These are phyloP conservation scores for Eulimnadia texana DNA, from an alignment of 1,140 invertebrate genomes.

Conservation along the genomic window DNA sequence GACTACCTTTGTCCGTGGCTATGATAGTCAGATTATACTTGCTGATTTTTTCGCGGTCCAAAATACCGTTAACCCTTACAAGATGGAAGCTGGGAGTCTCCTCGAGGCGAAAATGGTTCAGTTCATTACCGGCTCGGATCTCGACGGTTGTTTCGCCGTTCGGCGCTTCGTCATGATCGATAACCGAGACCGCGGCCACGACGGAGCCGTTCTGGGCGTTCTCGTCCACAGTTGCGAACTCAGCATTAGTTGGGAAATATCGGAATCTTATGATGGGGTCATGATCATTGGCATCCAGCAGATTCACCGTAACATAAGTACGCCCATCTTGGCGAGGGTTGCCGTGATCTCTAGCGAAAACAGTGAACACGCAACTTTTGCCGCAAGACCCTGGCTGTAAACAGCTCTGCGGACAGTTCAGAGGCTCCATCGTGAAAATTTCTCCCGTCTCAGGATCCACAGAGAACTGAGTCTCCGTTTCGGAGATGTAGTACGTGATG, in stretches of 20 bases:
- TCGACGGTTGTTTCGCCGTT: slow-evolving; percentile 75
- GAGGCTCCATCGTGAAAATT: slow-evolving; percentile 56
- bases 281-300: slow-evolving; percentile 88
- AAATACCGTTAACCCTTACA: slow-evolving; percentile 74
- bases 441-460: slow-evolving; percentile 77
- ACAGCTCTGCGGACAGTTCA: slow-evolving; percentile 51
- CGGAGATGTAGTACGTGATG: slow-evolving; percentile 74
- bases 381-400: slow-evolving; percentile 42
- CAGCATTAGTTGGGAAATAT: slow-evolving; percentile 67
- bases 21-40: slow-evolving; percentile 85
- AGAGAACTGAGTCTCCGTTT: slow-evolving; percentile 67
- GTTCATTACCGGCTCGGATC: slow-evolving; percentile 76
- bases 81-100: slow-evolving; percentile 71
- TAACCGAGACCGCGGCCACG: slow-evolving; percentile 83
- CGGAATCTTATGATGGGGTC: slow-evolving; percentile 81
- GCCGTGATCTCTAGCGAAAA: slow-evolving; percentile 84
- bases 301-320: slow-evolving; percentile 85
- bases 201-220: slow-evolving; percentile 75
- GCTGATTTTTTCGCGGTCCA: slow-evolving; percentile 82
- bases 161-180: slow-evolving; percentile 74
- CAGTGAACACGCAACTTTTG: slow-evolving; percentile 84
- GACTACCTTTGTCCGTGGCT: slow-evolving; percentile 73
- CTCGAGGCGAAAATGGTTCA: slow-evolving; percentile 73
- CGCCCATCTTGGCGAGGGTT: slow-evolving; percentile 74
- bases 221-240: slow-evolving; percentile 80